Base-by-base conservation (phyloP, 2,888 invertebrate species). In the Seira musarum region DNA sequence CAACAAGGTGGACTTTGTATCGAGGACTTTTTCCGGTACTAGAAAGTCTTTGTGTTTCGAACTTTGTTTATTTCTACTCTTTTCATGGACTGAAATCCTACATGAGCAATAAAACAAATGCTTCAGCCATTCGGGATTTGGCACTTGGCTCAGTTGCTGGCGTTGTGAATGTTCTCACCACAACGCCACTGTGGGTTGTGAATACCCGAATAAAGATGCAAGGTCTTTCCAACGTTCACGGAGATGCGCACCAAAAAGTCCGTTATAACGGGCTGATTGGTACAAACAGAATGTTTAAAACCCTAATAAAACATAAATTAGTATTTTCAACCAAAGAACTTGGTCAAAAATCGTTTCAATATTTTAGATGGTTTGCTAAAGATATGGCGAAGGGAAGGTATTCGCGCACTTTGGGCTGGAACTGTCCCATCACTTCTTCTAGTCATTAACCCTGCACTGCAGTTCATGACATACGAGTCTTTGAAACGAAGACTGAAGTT, bases 41-140 rank as follows among this genome's bases (percentile, higher is more conserved):
- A 64, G 93, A 94, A 87, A 95, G 95, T 83, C 90, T 96, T 2
- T 96, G 95, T 86, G 92, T 94, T 82, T 96, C 96, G 66, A 96
- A 96, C 89, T 97, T 97, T 90, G 94, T 97, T n/a, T 97, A 97
- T 89, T 97, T 97, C 88, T 97, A 97, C 89, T 92, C 95, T 87
- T 97, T 96, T 89, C 96, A 96, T 90, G 94, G 94, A 19, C 90
- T 97, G 57, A 94, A 95, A 87, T 90, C 90, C 71, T 82, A 82
- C 53, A 30, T 83, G 64, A 49, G 82, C 1, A 63, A 71, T 57
- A 76, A 66, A 64, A 49, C 66, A 24, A 24, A 70, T 8, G 80
- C 84, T 86, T 91, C 92, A 61, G 93, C 95, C 1, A 85, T 93
- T 13, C 93, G 92, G 87, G 96, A 97, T 89, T 90, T 96, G 49